Percentiles rank a stretch among this genome's conserved stretches.
Conservation (phyloP, 1,140 invertebrate genomes). For the Leptinotarsa undecemlineata region DNA sequence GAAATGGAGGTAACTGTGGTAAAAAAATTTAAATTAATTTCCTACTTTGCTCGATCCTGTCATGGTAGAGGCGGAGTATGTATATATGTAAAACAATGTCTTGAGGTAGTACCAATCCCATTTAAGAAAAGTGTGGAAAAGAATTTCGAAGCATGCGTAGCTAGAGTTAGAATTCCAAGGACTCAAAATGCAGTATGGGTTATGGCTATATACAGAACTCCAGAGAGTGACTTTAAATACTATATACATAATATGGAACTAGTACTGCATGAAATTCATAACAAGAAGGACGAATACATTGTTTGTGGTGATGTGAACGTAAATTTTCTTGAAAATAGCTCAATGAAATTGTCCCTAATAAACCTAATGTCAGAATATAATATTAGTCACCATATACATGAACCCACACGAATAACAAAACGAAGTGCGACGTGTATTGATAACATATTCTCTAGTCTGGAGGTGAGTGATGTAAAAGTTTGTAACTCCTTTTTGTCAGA, state of each 20-base stretch:
- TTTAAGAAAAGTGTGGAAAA: neutral
- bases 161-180: neutral
- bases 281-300: conserved; percentile 9
- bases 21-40: conserved; percentile 1
- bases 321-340: conserved; percentile 13
- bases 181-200: neutral
- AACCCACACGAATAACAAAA: conserved; percentile 12
- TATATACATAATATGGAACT: conserved; percentile 14
- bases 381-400: conserved; percentile 9
- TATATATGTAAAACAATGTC: conserved; percentile 16
- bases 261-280: conserved; percentile 16
- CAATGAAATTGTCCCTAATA: conserved; percentile 10
- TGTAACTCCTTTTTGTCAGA: neutral
- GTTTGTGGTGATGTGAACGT: conserved; percentile 10
- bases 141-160: conserved; percentile 6
- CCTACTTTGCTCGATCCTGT: conserved; percentile 3
- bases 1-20: conserved; percentile 11
- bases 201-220: conserved; percentile 2
- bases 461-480: conserved; percentile 12
- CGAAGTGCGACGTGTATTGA: conserved; percentile 12
- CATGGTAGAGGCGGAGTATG: conserved; percentile 17
- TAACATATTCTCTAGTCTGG: conserved; percentile 15
- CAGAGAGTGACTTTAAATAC: conserved; percentile 11
- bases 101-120: neutral
- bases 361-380: conserved; percentile 13